Evolutionary conservation across 2,888 invertebrate species (phyloP).

Genomic region (Drosophila subquinaria): DNA sequence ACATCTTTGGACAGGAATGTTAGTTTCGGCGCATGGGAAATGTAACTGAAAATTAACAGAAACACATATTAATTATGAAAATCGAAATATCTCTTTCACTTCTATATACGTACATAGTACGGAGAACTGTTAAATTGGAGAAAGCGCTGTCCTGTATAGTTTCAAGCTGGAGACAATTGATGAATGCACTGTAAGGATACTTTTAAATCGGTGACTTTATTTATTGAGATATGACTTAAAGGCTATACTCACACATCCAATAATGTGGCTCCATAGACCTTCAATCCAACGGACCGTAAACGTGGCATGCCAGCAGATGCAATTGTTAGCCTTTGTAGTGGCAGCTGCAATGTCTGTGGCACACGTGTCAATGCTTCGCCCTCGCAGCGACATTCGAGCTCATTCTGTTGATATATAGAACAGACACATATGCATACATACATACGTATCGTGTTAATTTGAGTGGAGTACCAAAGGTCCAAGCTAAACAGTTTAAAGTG

Average conservation of each 20-base stretch:
- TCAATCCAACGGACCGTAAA: slow-evolving; percentile 82
- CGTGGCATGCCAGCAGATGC: slow-evolving; percentile 83
- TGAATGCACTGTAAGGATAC: slow-evolving; percentile 70
- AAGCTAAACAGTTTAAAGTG: slow-evolving; percentile 6
- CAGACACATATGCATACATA: not conserved
- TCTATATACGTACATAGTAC: slow-evolving; percentile 77
- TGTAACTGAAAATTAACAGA: slow-evolving; percentile 87
- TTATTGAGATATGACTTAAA: not conserved
- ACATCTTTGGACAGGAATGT: slow-evolving; percentile 85
- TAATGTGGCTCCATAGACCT: slow-evolving; percentile 81
- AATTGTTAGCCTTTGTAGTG: slow-evolving; percentile 83
- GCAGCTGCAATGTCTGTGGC: slow-evolving; percentile 83
- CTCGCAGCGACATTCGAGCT: slow-evolving; percentile 84
- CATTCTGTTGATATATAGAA: slow-evolving; percentile 73
- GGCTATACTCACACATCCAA: slow-evolving; percentile 79
- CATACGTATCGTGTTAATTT: not conserved
- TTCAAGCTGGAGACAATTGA: slow-evolving; percentile 82
- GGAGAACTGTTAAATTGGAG: slow-evolving; percentile 74
- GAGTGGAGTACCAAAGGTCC: slow-evolving; percentile 9
- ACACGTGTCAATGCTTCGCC: slow-evolving; percentile 83
- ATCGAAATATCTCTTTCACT: too few species aligned
- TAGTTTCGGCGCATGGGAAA: slow-evolving; percentile 89
- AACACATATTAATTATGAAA: not conserved
- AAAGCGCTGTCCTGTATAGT: slow-evolving; percentile 84
- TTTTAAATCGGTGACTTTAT: not conserved